These are phyloP conservation scores for Lonchura striata DNA, from an alignment of 2,113 vertebrate genomes.

Conservation along the genomic window DNA sequence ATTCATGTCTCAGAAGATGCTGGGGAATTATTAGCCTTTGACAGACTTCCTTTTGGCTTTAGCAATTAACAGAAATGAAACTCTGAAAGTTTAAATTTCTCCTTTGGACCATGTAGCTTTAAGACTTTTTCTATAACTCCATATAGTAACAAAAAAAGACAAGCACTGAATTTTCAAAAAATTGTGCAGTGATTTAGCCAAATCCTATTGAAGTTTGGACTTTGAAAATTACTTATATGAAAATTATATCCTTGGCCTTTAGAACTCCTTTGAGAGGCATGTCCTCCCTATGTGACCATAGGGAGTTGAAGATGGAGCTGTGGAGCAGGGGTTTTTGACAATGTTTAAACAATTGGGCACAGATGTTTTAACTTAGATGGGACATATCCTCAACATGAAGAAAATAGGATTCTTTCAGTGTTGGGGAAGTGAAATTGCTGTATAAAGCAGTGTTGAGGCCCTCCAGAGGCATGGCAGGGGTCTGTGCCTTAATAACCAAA, in stretches of 20 bases:
- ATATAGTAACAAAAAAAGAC: neutral
- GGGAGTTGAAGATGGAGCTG: neutral
- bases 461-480: neutral
- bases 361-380: neutral
- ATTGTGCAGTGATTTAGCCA: neutral
- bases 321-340: neutral
- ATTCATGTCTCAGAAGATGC: neutral
- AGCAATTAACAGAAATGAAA: constrained; percentile 9
- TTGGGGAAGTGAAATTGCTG: neutral
- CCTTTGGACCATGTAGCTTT: neutral
- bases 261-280: neutral
- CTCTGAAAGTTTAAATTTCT: neutral
- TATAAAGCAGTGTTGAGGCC: neutral
- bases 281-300: neutral
- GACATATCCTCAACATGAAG: neutral
- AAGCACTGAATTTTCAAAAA: neutral
- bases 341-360: neutral
- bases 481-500: neutral
- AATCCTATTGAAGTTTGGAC: neutral
- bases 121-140: neutral
- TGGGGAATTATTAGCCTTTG: neutral
- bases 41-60: neutral
- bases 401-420: neutral
- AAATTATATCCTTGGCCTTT: neutral
- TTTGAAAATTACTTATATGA: neutral